phyloP scores from a whole-genome alignment of 2,113 vertebrate species.

The Lophochroa leadbeateri region DNA sequence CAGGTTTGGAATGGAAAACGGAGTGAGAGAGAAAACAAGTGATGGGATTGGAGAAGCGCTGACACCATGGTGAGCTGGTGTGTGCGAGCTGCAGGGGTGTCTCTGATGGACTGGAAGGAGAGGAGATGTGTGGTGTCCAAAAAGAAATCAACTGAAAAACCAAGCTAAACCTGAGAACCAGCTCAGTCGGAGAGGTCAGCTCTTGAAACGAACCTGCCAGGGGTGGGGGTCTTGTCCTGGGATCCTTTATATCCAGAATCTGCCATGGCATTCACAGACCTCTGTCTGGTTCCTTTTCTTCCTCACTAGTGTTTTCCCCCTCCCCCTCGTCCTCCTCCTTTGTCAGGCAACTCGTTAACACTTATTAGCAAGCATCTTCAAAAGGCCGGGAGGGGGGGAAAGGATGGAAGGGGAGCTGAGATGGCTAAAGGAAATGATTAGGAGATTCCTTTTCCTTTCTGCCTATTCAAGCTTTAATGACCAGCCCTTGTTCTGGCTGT shows the following conservation, averaged over 20 bases:
- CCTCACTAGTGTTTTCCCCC: not conserved
- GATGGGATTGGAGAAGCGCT: not conserved
- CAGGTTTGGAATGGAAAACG: not conserved
- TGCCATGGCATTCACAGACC: not conserved
- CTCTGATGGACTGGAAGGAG: not conserved
- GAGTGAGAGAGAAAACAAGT: not conserved
- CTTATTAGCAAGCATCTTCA: conserved; percentile 68
- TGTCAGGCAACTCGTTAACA: conserved; percentile 66
- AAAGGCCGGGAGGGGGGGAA: conserved; percentile 34
- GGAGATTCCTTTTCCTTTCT: conserved; percentile 65
- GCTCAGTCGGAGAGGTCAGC: not conserved
- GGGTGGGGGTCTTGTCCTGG: not conserved
- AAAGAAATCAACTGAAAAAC: not conserved
- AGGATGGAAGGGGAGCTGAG: conserved; percentile 47
- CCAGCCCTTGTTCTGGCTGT: conserved; percentile 22
- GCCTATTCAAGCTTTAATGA: conserved; percentile 57
- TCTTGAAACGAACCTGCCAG: not conserved
- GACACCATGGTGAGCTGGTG: not conserved
- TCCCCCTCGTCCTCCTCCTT: conserved; percentile 20
- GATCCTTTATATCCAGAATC: not conserved
- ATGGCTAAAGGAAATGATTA: conserved; percentile 65
- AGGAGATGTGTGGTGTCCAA: not conserved
- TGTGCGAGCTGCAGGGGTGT: not conserved
- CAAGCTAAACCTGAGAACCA: not conserved
- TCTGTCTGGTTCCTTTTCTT: conserved; percentile 43